Evolutionary conservation across 1,140 invertebrate species (phyloP), one percentile per base, ranked within the genome.

Genomic region (Eubasilissa regina): DNA sequence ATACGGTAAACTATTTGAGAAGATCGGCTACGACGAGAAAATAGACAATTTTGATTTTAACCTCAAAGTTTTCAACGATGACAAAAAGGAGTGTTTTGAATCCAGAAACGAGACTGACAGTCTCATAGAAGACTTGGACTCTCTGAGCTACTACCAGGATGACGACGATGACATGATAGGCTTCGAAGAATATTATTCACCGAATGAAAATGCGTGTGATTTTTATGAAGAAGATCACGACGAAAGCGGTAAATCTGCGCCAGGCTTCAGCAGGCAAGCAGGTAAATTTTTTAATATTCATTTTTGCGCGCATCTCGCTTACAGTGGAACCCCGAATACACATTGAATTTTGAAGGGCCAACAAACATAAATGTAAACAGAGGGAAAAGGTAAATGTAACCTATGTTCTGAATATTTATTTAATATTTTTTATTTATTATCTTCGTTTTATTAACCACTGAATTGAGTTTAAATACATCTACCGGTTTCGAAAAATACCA

Each of bases 141-240:
- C 76, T 4, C 43, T 83, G 47, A 79, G 64, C 35, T 83, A 80
- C 47, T 80, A 80, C 48, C 78, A 80, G 72, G 78, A 82, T 4
- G 81, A 83, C 17, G 81, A 83, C n/a, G 81, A 83, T 17, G 79
- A 80, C 45, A 77, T 83, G 76, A 62, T 80, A 55, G 81, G 79
- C 10, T 83, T 83, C 44, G 81, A 80, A 78, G 81, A 82, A 25
- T 80, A 80, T 44, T 82, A 77, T 35, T 76, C 45, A 0, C 68
- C 74, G 17, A 79, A 77, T 58, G 48, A 75, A 64, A 72, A 55
- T 47, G 8, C 45, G 12, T 35, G n/a, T 19, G 64, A 75, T n/a
- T 19, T 51, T 13, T 56, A 55, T 4, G 62, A 70, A 13, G 66
- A 75, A 35, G 35, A 75, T 10, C 4, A 58, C 13, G 10, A 51